These are phyloP conservation scores for Scylla paramamosain DNA, from an alignment of 1,140 invertebrate species.

Conservation along the genomic window DNA sequence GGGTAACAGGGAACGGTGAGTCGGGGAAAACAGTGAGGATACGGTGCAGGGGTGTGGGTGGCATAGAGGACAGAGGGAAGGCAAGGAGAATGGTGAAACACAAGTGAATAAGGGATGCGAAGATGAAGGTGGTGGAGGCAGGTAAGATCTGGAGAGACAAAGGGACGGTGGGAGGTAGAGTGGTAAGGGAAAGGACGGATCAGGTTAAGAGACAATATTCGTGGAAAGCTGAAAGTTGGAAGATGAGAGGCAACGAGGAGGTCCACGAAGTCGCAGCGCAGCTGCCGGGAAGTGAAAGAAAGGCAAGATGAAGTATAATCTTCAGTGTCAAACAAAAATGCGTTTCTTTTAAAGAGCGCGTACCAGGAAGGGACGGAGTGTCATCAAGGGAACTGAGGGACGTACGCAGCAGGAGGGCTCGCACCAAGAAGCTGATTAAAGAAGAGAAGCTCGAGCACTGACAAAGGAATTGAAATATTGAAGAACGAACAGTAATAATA, in stretches of 20 bases:
- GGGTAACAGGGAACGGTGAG: background rate
- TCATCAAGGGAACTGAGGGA: background rate
- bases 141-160: background rate
- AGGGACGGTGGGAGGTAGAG: background rate
- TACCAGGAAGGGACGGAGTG: background rate
- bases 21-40: background rate
- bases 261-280: background rate
- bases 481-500: background rate
- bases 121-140: background rate
- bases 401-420: background rate
- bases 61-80: no score
- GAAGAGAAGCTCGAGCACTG: background rate
- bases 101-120: background rate
- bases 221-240: background rate
- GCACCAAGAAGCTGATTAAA: background rate
- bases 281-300: background rate
- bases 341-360: background rate
- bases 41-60: background rate
- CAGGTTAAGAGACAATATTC: background rate
- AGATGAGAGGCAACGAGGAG: background rate
- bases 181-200: background rate
- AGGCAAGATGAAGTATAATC: background rate
- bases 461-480: constrained; percentile 24
- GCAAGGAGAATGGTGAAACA: background rate
- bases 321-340: background rate